Evolutionary conservation across 30 jellyfish, hydroid and myxozoan genomes (phyloP).

Genomic region (Aurelia sp.): DNA sequence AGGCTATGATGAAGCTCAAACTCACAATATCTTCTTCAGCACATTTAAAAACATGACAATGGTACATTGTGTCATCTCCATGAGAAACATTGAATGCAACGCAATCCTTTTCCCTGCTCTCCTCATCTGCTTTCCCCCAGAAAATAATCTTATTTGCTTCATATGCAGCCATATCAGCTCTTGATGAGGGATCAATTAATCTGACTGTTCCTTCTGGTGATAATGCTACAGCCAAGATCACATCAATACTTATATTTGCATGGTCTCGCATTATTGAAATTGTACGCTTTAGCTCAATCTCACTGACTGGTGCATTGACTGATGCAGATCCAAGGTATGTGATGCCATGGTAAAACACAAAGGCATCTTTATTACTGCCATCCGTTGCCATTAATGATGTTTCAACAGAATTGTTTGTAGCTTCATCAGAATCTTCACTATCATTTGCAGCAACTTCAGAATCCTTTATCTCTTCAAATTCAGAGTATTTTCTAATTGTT

Average conservation of each 20-base stretch:
- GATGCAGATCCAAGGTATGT: constrained; percentile 93
- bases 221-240: constrained; percentile 74
- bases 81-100: constrained; percentile 87
- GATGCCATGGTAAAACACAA: constrained; percentile 75
- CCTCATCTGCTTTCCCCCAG: constrained; percentile 95
- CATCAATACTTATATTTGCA: constrained; percentile 68
- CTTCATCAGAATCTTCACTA: constrained; percentile 58
- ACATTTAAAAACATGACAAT: constrained; percentile 94
- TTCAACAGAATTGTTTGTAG: constrained; percentile 44
- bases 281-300: constrained; percentile 82
- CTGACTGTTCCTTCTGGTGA: constrained; percentile 59
- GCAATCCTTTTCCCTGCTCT: constrained; percentile 77
- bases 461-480: constrained; percentile 62
- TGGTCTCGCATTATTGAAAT: constrained; percentile 82
- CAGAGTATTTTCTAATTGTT: constrained; percentile 45
- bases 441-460: constrained; percentile 50
- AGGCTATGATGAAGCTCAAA: neutral
- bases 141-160: constrained; percentile 67
- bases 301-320: constrained; percentile 93
- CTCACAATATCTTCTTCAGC: constrained; percentile 90
- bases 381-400: constrained; percentile 19
- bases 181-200: constrained; percentile 76
- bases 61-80: constrained; percentile 79
- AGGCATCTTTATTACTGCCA: constrained; percentile 68
- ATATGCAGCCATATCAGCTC: constrained; percentile 84